Conservation (phyloP, 2,888 invertebrate species). For the Amphipyra berbera region DNA sequence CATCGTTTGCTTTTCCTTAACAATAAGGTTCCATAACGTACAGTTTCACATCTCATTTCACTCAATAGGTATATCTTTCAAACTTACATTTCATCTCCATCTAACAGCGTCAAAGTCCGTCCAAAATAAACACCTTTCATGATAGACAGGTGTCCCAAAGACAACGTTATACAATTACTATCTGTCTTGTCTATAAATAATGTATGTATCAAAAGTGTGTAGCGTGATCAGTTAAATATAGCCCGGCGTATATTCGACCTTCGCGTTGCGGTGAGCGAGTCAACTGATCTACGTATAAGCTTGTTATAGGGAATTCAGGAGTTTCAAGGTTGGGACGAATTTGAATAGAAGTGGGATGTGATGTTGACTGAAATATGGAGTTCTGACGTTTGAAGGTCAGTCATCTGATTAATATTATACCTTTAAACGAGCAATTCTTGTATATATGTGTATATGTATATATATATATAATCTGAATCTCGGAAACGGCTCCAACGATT, state of each 20-base stretch:
- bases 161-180: conserved; percentile 23
- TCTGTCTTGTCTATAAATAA: conserved; percentile 37
- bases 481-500: too few relatives aligned
- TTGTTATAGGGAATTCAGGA: conserved; percentile 39
- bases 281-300: conserved; percentile 47
- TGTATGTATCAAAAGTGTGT: conserved; percentile 43
- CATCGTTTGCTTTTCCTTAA: too few relatives aligned
- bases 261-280: conserved; percentile 64
- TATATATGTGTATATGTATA: too few relatives aligned
- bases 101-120: not conserved
- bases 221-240: conserved; percentile 61
- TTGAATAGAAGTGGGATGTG: not conserved
- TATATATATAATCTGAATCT: too few relatives aligned
- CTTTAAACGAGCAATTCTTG: too few relatives aligned
- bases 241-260: conserved; percentile 61
- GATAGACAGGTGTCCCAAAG: conserved; percentile 33
- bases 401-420: too few relatives aligned
- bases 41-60: too few relatives aligned
- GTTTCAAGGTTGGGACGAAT: conserved; percentile 31
- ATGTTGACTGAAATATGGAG: too few relatives aligned
- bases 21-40: too few relatives aligned
- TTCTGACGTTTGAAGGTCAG: too few relatives aligned
- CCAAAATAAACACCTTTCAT: conserved; percentile 1
- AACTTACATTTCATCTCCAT: too few relatives aligned
- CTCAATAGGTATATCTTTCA: too few relatives aligned